phyloP scores from a whole-genome alignment of 37 sponge, comb jelly and placozoan species.

The Chondrilla cf. caribensis region DNA sequence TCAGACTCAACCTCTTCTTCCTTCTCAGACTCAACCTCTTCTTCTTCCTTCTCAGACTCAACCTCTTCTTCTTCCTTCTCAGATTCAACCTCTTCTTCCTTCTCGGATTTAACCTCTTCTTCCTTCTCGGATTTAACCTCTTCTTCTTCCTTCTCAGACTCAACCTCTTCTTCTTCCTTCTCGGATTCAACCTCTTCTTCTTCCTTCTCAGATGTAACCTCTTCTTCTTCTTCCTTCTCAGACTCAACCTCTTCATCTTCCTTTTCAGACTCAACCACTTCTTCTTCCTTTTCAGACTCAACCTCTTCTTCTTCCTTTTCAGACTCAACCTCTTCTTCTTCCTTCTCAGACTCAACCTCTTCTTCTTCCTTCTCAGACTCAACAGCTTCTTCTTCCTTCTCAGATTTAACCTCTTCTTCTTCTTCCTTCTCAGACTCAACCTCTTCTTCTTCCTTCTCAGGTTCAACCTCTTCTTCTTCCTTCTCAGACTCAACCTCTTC shows the following conservation, averaged over 20 bases:
- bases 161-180: background rate
- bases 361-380: conserved; percentile 3
- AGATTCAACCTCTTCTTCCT: conserved; percentile 14
- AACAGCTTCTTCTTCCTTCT: conserved; percentile 18
- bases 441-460: conserved; percentile 10
- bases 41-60: background rate
- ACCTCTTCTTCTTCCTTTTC: background rate
- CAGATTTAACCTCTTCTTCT: conserved; percentile 31
- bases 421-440: conserved; percentile 35
- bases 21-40: background rate
- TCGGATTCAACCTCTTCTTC: conserved; percentile 13
- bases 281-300: background rate
- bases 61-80: background rate
- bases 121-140: background rate
- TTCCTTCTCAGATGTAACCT: no score
- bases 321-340: background rate
- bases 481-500: conserved; percentile 43
- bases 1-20: background rate
- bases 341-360: background rate
- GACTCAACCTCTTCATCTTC: conserved; percentile 23
- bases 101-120: conserved; percentile 9
- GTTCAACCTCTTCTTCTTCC: conserved; percentile 37
- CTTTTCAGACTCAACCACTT: conserved; percentile 5
- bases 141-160: conserved; percentile 31
- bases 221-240: conserved; percentile 30